These are phyloP conservation scores for Meghimatium bilineatum DNA, from an alignment of 2,888 invertebrate species.

Conservation along the genomic window DNA sequence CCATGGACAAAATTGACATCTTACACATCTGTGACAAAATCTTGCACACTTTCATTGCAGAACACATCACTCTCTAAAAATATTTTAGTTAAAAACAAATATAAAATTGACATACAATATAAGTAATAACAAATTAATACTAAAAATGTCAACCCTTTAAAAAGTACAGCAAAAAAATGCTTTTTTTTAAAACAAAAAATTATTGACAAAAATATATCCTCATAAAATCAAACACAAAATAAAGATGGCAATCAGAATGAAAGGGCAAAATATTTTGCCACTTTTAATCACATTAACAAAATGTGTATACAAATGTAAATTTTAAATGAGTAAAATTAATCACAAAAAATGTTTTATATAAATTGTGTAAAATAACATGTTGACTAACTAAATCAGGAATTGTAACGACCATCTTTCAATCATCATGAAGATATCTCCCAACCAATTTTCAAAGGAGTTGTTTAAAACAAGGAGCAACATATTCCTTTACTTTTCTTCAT, in stretches of 20 bases:
- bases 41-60: too few species aligned
- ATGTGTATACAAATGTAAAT: constrained; percentile 8
- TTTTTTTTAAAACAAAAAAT: not conserved
- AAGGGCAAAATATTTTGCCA: not conserved
- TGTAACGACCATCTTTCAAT: not conserved
- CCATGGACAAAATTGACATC: too few species aligned
- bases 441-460: not conserved
- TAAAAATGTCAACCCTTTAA: not conserved
- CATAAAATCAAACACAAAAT: not conserved
- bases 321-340: not conserved
- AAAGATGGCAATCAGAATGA: not conserved
- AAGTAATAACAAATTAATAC: not conserved
- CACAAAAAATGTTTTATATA: constrained; percentile 1
- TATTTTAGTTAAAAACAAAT: not conserved
- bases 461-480: not conserved
- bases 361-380: not conserved
- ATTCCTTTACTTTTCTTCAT: not conserved
- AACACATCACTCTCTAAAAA: not conserved
- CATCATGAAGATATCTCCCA: not conserved
- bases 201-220: not conserved
- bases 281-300: not conserved
- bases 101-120: not conserved
- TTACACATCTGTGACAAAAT: too few species aligned
- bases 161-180: constrained; percentile 15
- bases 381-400: not conserved